Base-by-base conservation (phyloP, 1,140 invertebrate genomes). In the Paraescarpia echinospica region DNA sequence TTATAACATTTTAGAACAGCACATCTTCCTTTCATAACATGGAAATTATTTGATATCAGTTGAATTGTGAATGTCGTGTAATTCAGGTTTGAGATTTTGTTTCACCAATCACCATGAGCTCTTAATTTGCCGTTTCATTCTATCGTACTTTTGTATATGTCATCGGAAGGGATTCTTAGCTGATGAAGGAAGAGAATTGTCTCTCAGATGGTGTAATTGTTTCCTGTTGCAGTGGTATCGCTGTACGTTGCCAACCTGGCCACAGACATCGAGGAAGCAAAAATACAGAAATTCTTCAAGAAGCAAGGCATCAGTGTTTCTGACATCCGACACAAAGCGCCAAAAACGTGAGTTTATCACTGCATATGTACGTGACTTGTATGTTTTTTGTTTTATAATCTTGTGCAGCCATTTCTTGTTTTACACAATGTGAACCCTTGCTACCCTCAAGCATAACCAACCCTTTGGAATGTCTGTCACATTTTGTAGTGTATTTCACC, bases 261-360 rank as follows among this genome's bases (percentile, higher is more conserved):
- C 35, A n/a, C 34, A 18, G 90, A 90, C 27, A 34, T 90, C n/a
- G 90, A 90, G 22, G 90, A 90, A 18, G 35, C 34, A 90, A 90
- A 90, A 90, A 33, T 90, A 34, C 90, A 14, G 22, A 90, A 90
- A 90, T 90, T 90, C 90, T 90, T 90, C 90, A 90, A 90, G 90
- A 90, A 90, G 90, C 34, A 90, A 35, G 90, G 35, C 18, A 41
- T 90, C 18, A 41, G n/a, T 22, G 90, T 90, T 22, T 90, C 90
- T 0, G 90, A 90, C 34, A 18, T 90, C 90, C 14, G 90, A n/a
- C 90, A 41, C n/a, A 41, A 41, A 90, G 6, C 34, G 2, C 90
- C 90, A 90, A 41, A 41, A 90, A 90, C 34, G 90, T 35, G 35
- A 41, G 34, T 22, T 89, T 33, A 9, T 89, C 33, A 14, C 33